Base-by-base conservation (phyloP, 2,113 vertebrate species). In the Malaclemys terrapin region DNA sequence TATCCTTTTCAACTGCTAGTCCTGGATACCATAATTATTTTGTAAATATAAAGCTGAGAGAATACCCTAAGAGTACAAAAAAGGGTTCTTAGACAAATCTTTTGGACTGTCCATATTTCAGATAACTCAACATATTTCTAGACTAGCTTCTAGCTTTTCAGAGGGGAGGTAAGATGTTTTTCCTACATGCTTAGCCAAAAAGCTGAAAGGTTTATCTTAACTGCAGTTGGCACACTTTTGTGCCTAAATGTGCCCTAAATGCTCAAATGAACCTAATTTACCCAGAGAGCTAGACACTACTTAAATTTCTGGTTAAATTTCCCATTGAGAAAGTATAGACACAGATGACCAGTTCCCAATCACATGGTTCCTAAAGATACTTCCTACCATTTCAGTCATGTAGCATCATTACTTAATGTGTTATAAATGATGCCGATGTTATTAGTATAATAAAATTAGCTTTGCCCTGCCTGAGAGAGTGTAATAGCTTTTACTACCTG, bases 331-430 rank as follows among this genome's bases (percentile, higher is more conserved):
- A 94, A 83, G 42, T 31, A 35, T 12, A 90, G 80, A 93, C 22
- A 80, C 5, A 72, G 20, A 1, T 13, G 84, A 49, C 42, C 80
- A 79, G 50, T 79, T 88, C 93, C 75, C 14, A 10, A 57, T 93
- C 50, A 47, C 13, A 6, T 25, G 89, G n/a, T 35, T 92, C 22
- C n/a, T 80, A 80, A 86, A 89, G 57, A 62, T 83, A 82, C 82
- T 88, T 94, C 75, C 80, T 19, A 38, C n/a, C 35, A 93, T 89
- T 91, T 88, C 27, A 92, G 90, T 38, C 87, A 93, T 91, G 59
- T 88, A 72, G 20, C n/a, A n/a, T 84, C 42, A 91, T 91, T 91
- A 85, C 75, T 76, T 85, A 93, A 82, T 84, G 10, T 6, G 45
- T 38, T 91, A 25, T 76, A 91, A 95, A 88, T 94, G 65, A 79